Conservation (phyloP, 2,797 vertebrate genomes). For the Labroides dimidiatus region DNA sequence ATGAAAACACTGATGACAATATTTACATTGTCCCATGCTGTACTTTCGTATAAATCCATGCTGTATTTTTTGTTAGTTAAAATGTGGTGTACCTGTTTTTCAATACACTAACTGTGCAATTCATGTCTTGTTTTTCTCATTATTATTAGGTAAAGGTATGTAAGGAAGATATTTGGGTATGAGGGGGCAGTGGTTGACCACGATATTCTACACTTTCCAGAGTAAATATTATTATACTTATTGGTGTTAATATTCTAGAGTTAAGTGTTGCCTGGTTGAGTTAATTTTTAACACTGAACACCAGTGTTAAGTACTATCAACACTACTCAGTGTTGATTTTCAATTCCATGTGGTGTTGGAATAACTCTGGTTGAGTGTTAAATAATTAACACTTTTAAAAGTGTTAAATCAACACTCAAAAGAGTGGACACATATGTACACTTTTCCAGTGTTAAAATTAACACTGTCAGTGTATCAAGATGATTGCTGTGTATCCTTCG, state of each 20-base stretch:
- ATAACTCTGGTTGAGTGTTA: not conserved
- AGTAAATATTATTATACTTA: not conserved
- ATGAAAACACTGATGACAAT: not conserved
- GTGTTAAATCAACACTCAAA: too few species aligned
- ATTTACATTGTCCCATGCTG: not conserved
- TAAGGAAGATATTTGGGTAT: too few species aligned
- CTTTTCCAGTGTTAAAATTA: too few species aligned
- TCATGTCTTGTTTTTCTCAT: not conserved
- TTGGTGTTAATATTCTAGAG: not conserved
- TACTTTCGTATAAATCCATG: not conserved
- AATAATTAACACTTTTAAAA: slow-evolving; percentile 9
- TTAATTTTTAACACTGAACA: slow-evolving; percentile 13
- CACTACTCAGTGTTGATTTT: slow-evolving; percentile 4
- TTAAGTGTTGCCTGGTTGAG: not conserved
- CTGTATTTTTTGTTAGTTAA: not conserved
- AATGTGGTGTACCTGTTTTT: not conserved
- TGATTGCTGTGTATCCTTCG: too few species aligned
- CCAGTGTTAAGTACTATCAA: slow-evolving; percentile 4
- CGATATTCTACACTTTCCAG: too few species aligned
- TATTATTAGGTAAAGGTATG: not conserved
- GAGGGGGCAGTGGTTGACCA: not conserved
- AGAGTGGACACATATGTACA: too few species aligned
- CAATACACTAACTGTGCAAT: not conserved
- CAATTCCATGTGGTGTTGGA: not conserved
- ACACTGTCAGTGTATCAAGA: too few species aligned